phyloP scores from a whole-genome alignment of 37 sponge, comb jelly and placozoan genomes.

The Chondrosia reniformis region DNA sequence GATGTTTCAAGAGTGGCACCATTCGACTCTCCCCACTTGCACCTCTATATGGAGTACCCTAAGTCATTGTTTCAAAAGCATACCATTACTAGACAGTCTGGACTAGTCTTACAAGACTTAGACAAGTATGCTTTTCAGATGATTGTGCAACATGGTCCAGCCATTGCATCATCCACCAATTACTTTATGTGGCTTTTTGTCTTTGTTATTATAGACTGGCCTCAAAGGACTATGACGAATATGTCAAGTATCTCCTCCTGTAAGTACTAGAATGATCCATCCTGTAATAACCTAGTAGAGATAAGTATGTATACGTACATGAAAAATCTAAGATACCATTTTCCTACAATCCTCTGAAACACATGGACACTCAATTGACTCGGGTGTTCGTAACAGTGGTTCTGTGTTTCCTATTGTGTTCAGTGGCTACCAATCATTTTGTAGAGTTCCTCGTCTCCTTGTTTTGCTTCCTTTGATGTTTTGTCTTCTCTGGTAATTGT shows the following conservation, averaged over 20 bases:
- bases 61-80: background rate
- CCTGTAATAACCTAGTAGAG: background rate
- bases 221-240: too few species aligned
- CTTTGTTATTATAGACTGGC: too few species aligned
- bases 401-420: background rate
- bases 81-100: background rate
- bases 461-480: background rate
- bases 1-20: slow-evolving; percentile 50
- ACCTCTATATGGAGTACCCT: too few species aligned
- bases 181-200: too few species aligned
- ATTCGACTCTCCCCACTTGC: background rate
- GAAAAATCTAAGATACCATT: background rate
- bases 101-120: background rate
- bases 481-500: too few species aligned
- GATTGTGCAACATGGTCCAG: background rate
- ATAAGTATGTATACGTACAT: background rate
- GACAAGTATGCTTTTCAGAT: background rate
- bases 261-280: background rate
- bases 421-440: background rate
- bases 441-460: background rate
- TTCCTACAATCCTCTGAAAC: background rate
- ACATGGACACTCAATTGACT: background rate
- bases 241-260: background rate
- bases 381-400: background rate
- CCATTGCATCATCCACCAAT: too few species aligned